Evolutionary conservation across 2,113 vertebrate genomes (phyloP).

Genomic region (Camelus dromedarius): DNA sequence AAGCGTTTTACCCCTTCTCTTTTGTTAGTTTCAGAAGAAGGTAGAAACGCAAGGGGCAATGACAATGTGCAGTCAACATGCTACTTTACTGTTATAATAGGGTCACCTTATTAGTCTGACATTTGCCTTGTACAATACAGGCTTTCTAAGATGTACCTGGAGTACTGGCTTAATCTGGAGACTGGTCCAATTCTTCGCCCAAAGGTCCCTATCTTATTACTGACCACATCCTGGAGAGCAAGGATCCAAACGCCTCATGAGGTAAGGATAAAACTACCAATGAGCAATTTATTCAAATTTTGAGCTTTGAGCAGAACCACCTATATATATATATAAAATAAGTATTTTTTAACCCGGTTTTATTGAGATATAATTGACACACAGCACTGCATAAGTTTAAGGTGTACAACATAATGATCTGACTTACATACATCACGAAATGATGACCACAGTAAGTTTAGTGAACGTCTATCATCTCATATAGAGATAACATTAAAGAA

Average conservation of each 20-base stretch:
- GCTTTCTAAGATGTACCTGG: neutral
- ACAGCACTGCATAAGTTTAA: neutral
- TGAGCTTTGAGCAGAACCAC: neutral
- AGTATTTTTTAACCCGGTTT: neutral
- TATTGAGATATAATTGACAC: neutral
- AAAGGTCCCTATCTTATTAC: neutral
- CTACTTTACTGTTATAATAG: neutral
- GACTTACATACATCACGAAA: neutral
- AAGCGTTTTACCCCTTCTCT: neutral
- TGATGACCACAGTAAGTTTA: neutral
- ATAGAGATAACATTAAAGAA: neutral
- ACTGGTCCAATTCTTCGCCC: neutral
- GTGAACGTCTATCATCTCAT: neutral
- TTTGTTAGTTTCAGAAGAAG: constrained; percentile 7
- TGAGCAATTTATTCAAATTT: neutral
- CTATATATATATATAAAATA: too few relatives aligned
- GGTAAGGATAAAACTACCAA: neutral
- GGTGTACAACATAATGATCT: neutral
- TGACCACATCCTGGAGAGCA: neutral
- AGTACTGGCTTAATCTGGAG: neutral
- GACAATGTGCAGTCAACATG: neutral
- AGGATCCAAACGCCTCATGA: neutral
- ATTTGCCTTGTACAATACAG: neutral
- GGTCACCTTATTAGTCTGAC: neutral
- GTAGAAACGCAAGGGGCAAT: neutral